Evolutionary conservation across 2,113 vertebrate species (phyloP), one percentile per base, ranked within the genome.

Genomic region (Leucopsar rothschildi): DNA sequence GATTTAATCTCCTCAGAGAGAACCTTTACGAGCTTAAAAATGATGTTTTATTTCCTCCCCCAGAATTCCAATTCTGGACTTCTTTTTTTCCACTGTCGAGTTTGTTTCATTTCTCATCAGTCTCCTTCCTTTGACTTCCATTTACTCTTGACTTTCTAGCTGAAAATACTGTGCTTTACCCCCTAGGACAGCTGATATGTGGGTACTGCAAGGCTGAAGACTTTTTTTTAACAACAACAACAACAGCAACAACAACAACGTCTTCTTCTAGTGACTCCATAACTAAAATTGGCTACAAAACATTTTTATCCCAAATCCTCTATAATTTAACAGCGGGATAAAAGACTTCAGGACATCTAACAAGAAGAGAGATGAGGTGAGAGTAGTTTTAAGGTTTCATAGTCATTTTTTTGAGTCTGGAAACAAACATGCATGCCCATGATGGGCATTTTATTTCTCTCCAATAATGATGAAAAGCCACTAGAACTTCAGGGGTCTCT

Each of bases 1-100:
- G 76, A 94, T 83, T 64, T 88, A 20, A 37, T 84, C 44, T 94
- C 82, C 75, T 90, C 53, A 37, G 68, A 90, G 82, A 83, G 35
- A 82, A 94, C 52, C 56, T 93, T 94, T 92, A 94, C 1, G 1
- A 95, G 88, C 56, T 83, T 84, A 44, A 92, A 95, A 92, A 86
- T 27, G 27, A 70, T n/a, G 17, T 50, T 93, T 90, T 93, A 86
- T 60, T 86, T 50, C 76, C 86, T 92, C 53, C 60, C 56, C 40
- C 77, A 76, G 92, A 96, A 93, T 78, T 93, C 82, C 57, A 82
- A 8, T 75, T 92, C 59, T 7, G 11, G 47, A 56, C 12, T 75
- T 53, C 16, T 76, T 81, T 63, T 66, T 77, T 77, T 64, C 75
- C 76, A 25, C 60, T 78, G 64, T 35, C 0, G 1, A 78, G 20